Evolutionary conservation across 2,113 vertebrate genomes (phyloP).

Genomic region (Xyliphius kryptos): DNA sequence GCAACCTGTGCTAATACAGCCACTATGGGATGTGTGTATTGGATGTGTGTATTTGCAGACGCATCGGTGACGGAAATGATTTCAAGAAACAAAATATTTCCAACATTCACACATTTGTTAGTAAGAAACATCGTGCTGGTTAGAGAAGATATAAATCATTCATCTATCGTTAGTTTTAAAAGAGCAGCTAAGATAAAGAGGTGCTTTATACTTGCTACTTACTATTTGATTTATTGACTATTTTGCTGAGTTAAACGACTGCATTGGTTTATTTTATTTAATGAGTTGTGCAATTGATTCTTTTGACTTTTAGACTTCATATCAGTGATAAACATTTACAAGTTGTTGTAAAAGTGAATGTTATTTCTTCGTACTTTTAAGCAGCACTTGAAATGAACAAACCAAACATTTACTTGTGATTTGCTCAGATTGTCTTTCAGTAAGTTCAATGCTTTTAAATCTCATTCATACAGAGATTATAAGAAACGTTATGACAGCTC

Average conservation of each 20-base stretch:
- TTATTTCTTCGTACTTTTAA: not conserved
- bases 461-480: too few relatives aligned
- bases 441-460: too few relatives aligned
- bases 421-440: too few relatives aligned
- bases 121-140: not conserved
- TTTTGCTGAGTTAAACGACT: not conserved
- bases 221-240: not conserved
- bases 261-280: not conserved
- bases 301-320: not conserved
- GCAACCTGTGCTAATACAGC: not conserved
- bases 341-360: not conserved
- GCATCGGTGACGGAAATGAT: not conserved
- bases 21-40: not conserved
- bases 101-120: not conserved
- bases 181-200: not conserved
- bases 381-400: slow-evolving; percentile 1
- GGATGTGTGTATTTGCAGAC: not conserved
- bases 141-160: not conserved
- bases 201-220: not conserved
- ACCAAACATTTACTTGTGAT: too few relatives aligned
- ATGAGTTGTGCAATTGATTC: not conserved
- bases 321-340: not conserved
- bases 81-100: not conserved
- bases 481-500: too few relatives aligned
- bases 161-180: not conserved